Evolutionary conservation across 2,888 invertebrate genomes (phyloP).

Genomic region (Bellardia bayeri): DNA sequence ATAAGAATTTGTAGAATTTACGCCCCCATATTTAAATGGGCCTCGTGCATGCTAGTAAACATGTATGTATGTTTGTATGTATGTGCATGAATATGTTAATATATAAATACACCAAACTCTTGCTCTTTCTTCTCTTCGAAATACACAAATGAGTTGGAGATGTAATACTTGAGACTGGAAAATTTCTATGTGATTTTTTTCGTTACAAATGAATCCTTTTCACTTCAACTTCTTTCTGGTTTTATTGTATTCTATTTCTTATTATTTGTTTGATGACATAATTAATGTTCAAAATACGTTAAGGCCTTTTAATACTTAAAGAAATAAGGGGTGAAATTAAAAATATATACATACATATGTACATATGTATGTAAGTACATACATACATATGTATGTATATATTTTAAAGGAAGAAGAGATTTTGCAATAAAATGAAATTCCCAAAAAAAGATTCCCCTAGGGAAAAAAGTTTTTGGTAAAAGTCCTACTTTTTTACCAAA

Average conservation of each 20-base stretch:
- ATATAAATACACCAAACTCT: too few relatives aligned
- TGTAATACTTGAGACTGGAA: constrained; percentile 62
- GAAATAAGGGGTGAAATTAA: background rate
- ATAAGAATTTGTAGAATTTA: constrained; percentile 26
- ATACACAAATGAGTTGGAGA: constrained; percentile 30
- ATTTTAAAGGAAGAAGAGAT: too few relatives aligned
- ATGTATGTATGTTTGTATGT: too few relatives aligned
- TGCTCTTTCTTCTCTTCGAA: constrained; percentile 2
- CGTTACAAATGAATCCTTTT: constrained; percentile 63
- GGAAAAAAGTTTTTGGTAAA: too few relatives aligned
- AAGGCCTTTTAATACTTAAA: background rate
- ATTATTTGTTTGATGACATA: constrained; percentile 21
- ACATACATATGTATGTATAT: too few relatives aligned
- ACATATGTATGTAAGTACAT: too few relatives aligned
- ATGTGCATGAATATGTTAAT: background rate
- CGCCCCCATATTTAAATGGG: constrained; percentile 39
- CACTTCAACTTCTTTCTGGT: constrained; percentile 39
- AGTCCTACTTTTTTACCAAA: too few relatives aligned
- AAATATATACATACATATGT: too few relatives aligned
- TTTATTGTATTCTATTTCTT: background rate
- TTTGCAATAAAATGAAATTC: too few relatives aligned
- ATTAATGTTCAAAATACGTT: constrained; percentile 18
- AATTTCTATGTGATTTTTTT: constrained; percentile 13
- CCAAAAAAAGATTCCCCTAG: too few relatives aligned
- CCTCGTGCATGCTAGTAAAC: background rate